Base-by-base conservation (phyloP, 2,888 invertebrate genomes). In the Bombyx huttoni region DNA sequence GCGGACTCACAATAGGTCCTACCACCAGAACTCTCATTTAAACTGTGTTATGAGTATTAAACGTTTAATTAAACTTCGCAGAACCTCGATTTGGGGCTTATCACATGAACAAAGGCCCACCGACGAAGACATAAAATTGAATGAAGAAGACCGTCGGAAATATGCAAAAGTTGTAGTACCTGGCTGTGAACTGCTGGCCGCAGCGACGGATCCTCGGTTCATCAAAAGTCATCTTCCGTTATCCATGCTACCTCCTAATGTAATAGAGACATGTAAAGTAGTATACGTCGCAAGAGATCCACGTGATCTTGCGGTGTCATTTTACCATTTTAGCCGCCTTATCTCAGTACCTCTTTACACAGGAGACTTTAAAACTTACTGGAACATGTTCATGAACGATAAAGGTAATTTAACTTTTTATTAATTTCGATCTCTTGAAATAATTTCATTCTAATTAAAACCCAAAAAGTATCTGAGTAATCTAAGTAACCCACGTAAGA, bases 281-380 rank as follows among this genome's bases (percentile, higher is more conserved):
- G 89, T 95, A 51, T 95, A 95, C 67, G 91, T 95, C 0, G 92
- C 93, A 0, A 87, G 95, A 54, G 93, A 95, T 78, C 94, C 95
- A 0, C 93, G 93, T 73, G 95, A 95, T 73, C 92, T 93, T 0
- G 91, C 91, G 0, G 92, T 94, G 0, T 95, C 95, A 0, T 94
- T 89, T 70, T 95, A 92, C 67, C 91, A 94, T 69, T 89, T 94
- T 50, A 92, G 92, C 68, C 81, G 90, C 49, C 71, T 91, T 1
- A 89, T 91, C 53, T 82, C 84, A 49, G 89, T 91, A 0, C 89
- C 90, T 62, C 90, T 90, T 0, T 91, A 89, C 60, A 62, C 68
- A 0, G 89, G 91, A 10, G 90, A 91, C 58, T 92, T 93, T 56
- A 76, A 85, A 45, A 84, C 84, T 50, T 93, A 90, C 63, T 93